Base-by-base conservation (phyloP, 2,888 invertebrate genomes). In the Hoplodrina ambigua region DNA sequence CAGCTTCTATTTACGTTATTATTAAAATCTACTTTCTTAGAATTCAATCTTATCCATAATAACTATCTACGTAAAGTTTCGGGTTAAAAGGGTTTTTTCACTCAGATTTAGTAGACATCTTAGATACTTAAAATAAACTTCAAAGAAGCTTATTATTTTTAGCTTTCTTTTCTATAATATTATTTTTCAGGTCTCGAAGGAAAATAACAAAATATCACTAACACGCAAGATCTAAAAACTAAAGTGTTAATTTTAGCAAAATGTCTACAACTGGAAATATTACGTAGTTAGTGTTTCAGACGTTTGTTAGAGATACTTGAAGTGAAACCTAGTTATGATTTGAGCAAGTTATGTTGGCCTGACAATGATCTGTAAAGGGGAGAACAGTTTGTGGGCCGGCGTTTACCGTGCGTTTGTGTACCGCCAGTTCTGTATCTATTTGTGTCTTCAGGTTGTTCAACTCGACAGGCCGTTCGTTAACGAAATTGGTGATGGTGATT, bases 381-480 rank as follows among this genome's bases (percentile, higher is more conserved):
- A 81, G 73, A 79, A 80, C 81, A 80, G 84, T 89, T 90, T 85
- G 87, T 85, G 63, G 49, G 61, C 50, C 80, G 84, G 83, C 85
- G 86, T 89, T 90, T 90, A 83, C 85, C 87, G 84, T 85, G 78
- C 86, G 83, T 85, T 86, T 87, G 86, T 88, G 82, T 86, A 86
- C 85, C 87, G 88, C 87, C 87, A 86, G 83, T 89, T 87, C 86
- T 80, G 86, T 78, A 83, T 92, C 94, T 95, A 95, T 94, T 94
- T 93, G 89, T 93, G 93, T 85, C 87, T 85, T 85, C 86, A 91
- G 95, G 95, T 95, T 94, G 86, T 94, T 95, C 93, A 95, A 94
- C 95, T 91, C 93, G 73, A 72, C 83, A 82, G 81, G 78, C 76
- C 75, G 77, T 71, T 66, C 25, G 54, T 60, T 58, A 59, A 74